phyloP scores from a whole-genome alignment of 2,888 invertebrate genomes.

The Peribatodes rhomboidaria region DNA sequence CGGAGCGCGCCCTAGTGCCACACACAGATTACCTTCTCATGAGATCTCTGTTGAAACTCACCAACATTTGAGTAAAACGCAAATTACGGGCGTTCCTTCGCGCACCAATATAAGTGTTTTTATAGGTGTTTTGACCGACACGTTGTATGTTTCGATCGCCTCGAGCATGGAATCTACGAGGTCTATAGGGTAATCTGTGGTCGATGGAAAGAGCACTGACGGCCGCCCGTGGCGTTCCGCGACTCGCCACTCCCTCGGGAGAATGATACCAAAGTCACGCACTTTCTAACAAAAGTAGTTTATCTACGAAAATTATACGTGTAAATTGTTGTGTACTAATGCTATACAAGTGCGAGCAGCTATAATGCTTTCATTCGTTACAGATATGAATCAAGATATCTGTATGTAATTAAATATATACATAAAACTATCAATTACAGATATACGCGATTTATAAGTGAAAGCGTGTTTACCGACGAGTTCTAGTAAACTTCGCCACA shows the following conservation, averaged over 20 bases:
- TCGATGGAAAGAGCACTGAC: neutral
- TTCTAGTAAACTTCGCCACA: constrained; percentile 56
- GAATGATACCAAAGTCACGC: constrained; percentile 83
- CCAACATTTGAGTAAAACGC: too few species aligned
- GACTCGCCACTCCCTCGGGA: constrained; percentile 33
- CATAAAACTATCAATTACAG: constrained; percentile 12
- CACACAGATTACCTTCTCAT: too few species aligned
- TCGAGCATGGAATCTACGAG: neutral
- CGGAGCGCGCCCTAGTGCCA: neutral
- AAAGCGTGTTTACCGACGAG: constrained; percentile 49
- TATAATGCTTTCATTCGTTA: constrained; percentile 74
- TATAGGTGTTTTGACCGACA: neutral
- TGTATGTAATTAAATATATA: constrained; percentile 65
- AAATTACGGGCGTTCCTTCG: too few species aligned
- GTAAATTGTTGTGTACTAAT: constrained; percentile 78
- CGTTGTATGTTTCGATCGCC: neutral
- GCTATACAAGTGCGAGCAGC: constrained; percentile 86
- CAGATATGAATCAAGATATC: constrained; percentile 58
- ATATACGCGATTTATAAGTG: constrained; percentile 26
- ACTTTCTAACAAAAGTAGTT: constrained; percentile 81
- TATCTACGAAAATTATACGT: constrained; percentile 73
- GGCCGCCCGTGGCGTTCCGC: constrained; percentile 19
- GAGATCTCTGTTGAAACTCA: too few species aligned
- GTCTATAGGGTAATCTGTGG: constrained; percentile 1
- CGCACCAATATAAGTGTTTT: too few species aligned